Base-by-base conservation (phyloP, 2,113 vertebrate species). In the Anarhynchus alexandrinus region DNA sequence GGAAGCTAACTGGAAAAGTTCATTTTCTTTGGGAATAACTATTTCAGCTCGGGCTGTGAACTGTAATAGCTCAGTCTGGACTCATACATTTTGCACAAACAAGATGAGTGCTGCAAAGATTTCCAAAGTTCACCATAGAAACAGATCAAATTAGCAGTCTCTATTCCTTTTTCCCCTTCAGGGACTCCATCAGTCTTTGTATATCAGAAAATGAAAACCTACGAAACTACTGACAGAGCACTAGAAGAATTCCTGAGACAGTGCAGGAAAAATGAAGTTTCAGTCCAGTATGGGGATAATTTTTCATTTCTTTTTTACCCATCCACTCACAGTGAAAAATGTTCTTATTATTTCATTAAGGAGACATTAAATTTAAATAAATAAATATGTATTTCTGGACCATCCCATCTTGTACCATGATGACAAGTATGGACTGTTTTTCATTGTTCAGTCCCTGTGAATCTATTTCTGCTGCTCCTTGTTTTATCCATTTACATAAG, bases 61-160 rank as follows among this genome's bases (percentile, higher is more conserved):
- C 27, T 88, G 8, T 65, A 93, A 92, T 93, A 78, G 36, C 22
- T 92, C 66, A 89, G 43, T 62, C 55, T 90, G n/a, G 20, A 54
- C 30, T 55, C 30, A 72, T 59, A 52, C 54, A 69, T 58, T 95
- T 95, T 93, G 77, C 83, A 86, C 80, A 94, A 64, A 59, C 26
- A 95, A 66, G 25, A 86, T 38, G 26, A 90, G 38, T 79, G 8
- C 67, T 51, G 55, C 90, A 85, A 96, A 96, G n/a, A 26, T 82
- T 94, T 95, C 69, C 55, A 27, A 87, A 93, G 36, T 79, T 88
- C 64, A 36, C 70, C 62, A 82, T 45, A 94, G 94, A 97, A 97
- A 42, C 54, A 84, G 85, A 51, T 78, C 42, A 78, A 94, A 92
- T 54, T 96, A 87, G 15, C 32, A 87, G 40, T 58, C 52, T 79